A percentile compares a stretch with the other conserved stretches of the same genome.
Conservation (phyloP, 2,797 vertebrate genomes). For the Echeneis naucrates region DNA sequence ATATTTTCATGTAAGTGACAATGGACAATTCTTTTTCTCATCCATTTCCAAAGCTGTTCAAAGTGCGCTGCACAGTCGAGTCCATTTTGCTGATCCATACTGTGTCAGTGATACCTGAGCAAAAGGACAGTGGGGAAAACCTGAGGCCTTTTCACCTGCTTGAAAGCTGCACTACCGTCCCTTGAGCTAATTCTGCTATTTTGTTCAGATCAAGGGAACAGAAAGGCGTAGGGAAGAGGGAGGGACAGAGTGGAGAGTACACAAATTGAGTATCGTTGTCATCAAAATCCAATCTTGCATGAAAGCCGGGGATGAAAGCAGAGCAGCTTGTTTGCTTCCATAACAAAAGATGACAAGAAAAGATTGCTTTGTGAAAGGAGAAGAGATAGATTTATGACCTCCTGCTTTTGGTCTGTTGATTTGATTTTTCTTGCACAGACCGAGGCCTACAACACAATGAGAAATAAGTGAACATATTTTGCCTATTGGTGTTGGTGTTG, state of each 20-base stretch:
- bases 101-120: constrained; percentile 8
- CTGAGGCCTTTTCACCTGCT: constrained; percentile 33
- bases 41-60: constrained; percentile 6
- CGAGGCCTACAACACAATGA: constrained; percentile 27
- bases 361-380: constrained; percentile 52
- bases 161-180: constrained; percentile 20
- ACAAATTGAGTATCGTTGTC: constrained; percentile 61
- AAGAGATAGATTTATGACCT: constrained; percentile 55
- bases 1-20: constrained; percentile 28
- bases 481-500: constrained; percentile 1
- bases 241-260: constrained; percentile 29
- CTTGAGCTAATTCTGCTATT: constrained; percentile 11
- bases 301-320: constrained; percentile 55
- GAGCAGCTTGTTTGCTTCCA: constrained; percentile 65
- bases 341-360: constrained; percentile 64
- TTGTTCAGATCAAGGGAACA: constrained; percentile 33
- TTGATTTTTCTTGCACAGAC: constrained; percentile 39
- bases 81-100: constrained; percentile 8
- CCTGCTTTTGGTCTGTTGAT: constrained; percentile 47
- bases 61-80: background rate
- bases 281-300: constrained; percentile 72
- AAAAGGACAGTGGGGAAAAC: constrained; percentile 7
- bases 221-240: constrained; percentile 6
- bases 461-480: constrained; percentile 38
- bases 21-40: constrained; percentile 2